Base-by-base conservation (phyloP, 2,797 vertebrate genomes). In the Denticeps clupeoides region DNA sequence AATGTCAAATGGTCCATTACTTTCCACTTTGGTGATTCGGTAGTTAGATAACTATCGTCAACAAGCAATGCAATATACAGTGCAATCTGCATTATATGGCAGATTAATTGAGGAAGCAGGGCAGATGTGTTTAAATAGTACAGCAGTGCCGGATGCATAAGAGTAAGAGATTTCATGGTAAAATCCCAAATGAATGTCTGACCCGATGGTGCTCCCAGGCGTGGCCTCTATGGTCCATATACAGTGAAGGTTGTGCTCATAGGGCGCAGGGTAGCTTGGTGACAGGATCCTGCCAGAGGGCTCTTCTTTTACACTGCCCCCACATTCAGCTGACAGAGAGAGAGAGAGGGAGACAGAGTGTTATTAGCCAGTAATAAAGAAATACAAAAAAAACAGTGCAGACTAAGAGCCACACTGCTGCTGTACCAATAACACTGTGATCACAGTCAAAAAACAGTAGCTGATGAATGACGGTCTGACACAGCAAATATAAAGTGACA, bases 231-330 rank as follows among this genome's bases (percentile, higher is more conserved):
- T 83, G n/a, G 68, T 88, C 95, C 95, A 98, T 47, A 93, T 71
- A 27, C 95, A 99, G 70, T 98, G 92, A 59, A 99, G 85, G 53
- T 99, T 99, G 64, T n/a, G n/a, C n/a, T n/a, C n/a, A n/a, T n/a
- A n/a, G n/a, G n/a, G n/a, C n/a, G 89, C 88, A 0, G 94, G 95
- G 54, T 96, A 99, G n/a, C 90, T 91, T 0, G 95, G 95, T 29
- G 94, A 99, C 56, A 99, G 76, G 45, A 98, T 87, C 24, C 91
- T 80, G 6, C 95, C 94, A 0, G 83, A 78, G 0, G 67, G 50
- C 46, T 94, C 89, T 5, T 93, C 89, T 69, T 63, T 85, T 58
- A 93, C 83, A 11, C 63, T 78, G 2, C 94, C 91, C 4, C 95
- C 95, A 56, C 95, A 99, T 56, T 98, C 95, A 0, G 91, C 95